A percentile compares a stretch with the other conserved stretches of the same genome.
These are phyloP conservation scores for Simalia tracyae DNA, from an alignment of 2,797 vertebrate genomes.

Conservation along the genomic window DNA sequence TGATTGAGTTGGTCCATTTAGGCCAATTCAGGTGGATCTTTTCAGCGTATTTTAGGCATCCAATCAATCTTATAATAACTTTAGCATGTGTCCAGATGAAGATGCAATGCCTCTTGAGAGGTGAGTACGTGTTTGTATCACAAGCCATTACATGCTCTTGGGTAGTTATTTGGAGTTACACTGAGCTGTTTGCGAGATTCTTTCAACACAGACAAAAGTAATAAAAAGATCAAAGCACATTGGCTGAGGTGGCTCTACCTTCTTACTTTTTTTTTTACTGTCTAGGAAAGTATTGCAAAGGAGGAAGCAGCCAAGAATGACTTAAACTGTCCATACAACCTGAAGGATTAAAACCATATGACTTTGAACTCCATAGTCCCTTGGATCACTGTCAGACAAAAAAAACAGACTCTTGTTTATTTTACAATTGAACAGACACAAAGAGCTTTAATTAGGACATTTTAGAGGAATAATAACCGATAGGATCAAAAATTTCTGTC, in stretches of 20 bases:
- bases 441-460: conserved; percentile 26
- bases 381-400: conserved; percentile 28
- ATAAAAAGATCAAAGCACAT: not conserved
- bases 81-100: not conserved
- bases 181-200: not conserved
- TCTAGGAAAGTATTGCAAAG: conserved; percentile 13
- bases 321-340: conserved; percentile 52
- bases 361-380: conserved; percentile 55
- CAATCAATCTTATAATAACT: not conserved
- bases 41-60: not conserved
- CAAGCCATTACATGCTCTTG: conserved; percentile 1
- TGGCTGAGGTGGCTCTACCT: not conserved
- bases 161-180: not conserved
- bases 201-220: conserved; percentile 3
- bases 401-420: not conserved
- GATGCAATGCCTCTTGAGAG: not conserved
- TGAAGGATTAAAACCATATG: conserved; percentile 57
- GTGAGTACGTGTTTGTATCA: not conserved
- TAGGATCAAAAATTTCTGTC: conserved; percentile 14
- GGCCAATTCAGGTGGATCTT: not conserved
- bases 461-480: conserved; percentile 7
- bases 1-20: not conserved
- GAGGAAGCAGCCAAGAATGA: conserved; percentile 47
- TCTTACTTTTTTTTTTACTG: conserved; percentile 18
- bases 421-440: not conserved